Evolutionary conservation across 2,797 vertebrate genomes (phyloP).

Genomic region (Liparis tanakae): DNA sequence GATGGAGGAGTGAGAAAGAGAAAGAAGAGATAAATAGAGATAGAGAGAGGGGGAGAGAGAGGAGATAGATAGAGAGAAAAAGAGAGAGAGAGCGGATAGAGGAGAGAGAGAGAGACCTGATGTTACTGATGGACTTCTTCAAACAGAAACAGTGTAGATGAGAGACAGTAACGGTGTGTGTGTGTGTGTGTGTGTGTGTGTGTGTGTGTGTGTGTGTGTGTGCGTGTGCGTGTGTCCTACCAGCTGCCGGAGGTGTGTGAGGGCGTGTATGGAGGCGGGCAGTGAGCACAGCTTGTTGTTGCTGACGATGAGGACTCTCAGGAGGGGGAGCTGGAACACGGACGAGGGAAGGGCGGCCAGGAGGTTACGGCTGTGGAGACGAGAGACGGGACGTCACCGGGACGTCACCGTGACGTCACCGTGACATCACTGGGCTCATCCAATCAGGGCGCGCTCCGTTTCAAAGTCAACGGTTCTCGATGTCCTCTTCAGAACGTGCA

Average conservation of each 20-base stretch:
- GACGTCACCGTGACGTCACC: background rate
- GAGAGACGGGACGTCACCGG: no score
- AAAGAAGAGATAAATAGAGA: no score
- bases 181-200: slow-evolving; percentile 55
- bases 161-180: background rate
- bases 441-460: background rate
- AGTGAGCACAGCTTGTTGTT: slow-evolving; percentile 92
- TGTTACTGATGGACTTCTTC: slow-evolving; percentile 1
- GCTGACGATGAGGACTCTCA: slow-evolving; percentile 91
- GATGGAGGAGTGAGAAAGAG: no score
- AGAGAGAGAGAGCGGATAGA: background rate
- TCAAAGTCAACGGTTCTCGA: background rate
- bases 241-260: slow-evolving; percentile 90
- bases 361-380: slow-evolving; percentile 88
- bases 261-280: slow-evolving; percentile 84
- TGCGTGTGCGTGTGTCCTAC: slow-evolving; percentile 72
- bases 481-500: background rate
- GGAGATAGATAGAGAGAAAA: no score
- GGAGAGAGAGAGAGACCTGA: background rate
- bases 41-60: no score
- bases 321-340: slow-evolving; percentile 91
- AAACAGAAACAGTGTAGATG: slow-evolving; percentile 7
- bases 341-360: slow-evolving; percentile 86
- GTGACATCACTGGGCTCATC: background rate
- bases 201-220: slow-evolving; percentile 54